Base-by-base conservation (phyloP, 53 echinoderm and acorn worm species). In the Henricia sp. region DNA sequence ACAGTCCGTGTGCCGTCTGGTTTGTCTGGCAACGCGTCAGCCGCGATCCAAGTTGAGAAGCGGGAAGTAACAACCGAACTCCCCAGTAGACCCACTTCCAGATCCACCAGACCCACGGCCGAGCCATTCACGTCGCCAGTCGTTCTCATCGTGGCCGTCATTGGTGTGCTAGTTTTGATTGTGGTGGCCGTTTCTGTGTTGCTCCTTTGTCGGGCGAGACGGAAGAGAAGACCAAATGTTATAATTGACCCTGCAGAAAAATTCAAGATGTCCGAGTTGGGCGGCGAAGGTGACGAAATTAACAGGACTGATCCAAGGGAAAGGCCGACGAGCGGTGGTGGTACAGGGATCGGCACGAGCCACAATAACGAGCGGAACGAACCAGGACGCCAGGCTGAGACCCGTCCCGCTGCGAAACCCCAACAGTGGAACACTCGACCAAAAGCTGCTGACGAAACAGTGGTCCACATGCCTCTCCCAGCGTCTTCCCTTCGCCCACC, bases 1-100 rank as follows among this genome's bases (percentile, higher is more conserved):
- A 50, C 27, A 41, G 85, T 73, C 25, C 60, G 74, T 48, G 85
- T 85, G 33, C 62, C 74, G n/a, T 85, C 85, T 37, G 85, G 85
- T 6, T 27, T 85, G 53, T 51, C 74, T 3, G 70, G 72, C 27
- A 85, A 85, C 30, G 33, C 54, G 4, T 52, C 68, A 13, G 52
- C 53, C 26, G 33, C 37, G 37, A 36, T 73, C 36, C 68, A 51
- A 39, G 82, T 82, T 19, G 23, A 46, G 24, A 23, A 38, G 13
- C 37, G 27, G 29, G 38, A 4, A 26, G 9, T 6, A 0, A 44
- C 43, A 42, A 28, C 44, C 0, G 29, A 12, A 29, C 11, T 51
- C 50, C 28, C 23, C 3, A 0, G 42, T 0, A 30, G 58, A 30
- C 0, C 1, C 14, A 14, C 66, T 66, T 1, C 23, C 24, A 41